Evolutionary conservation across 2,797 vertebrate genomes (phyloP).

Genomic region (Phoxinus dragarum): DNA sequence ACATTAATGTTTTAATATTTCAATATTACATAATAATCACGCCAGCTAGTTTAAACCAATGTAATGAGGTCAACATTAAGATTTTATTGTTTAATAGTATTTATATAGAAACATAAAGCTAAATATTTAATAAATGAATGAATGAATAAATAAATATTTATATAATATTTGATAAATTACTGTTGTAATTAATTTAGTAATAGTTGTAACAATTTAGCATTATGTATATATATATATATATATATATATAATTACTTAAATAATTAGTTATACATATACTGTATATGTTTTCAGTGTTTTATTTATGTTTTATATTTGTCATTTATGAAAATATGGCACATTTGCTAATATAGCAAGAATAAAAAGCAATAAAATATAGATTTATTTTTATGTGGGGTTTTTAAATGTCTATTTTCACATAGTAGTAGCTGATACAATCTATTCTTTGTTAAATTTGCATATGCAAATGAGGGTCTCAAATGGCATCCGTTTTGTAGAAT

Average conservation of each 20-base stretch:
- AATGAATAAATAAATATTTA: neutral
- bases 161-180: neutral
- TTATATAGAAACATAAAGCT: neutral
- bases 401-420: neutral
- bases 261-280: neutral
- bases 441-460: neutral
- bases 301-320: neutral
- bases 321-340: neutral
- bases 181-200: neutral
- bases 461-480: conserved; percentile 7
- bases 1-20: neutral
- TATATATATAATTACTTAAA: neutral
- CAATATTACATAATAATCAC: neutral
- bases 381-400: neutral
- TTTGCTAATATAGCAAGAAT: neutral
- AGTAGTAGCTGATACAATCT: neutral
- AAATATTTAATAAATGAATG: neutral
- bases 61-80: neutral
- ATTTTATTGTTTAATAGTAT: neutral
- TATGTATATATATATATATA: neutral
- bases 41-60: neutral
- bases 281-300: neutral
- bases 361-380: neutral
- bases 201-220: neutral
- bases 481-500: conserved; percentile 1